Evolutionary conservation across 2,797 vertebrate genomes (phyloP).

Genomic region (Calcarius lapponicus): DNA sequence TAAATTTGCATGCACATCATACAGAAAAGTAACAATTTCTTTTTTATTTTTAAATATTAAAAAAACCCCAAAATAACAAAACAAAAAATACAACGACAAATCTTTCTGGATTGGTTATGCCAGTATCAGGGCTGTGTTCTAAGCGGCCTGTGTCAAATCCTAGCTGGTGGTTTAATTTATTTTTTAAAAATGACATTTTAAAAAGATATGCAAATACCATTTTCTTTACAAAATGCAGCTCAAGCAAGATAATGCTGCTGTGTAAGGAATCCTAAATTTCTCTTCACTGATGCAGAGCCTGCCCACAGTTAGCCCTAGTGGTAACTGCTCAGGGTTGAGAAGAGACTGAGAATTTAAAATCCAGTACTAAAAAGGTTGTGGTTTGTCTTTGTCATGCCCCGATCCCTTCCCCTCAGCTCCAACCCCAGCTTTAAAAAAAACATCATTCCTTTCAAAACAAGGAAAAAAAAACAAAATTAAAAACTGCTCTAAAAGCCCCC

Average conservation of each 20-base stretch:
- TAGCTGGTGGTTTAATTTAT: background rate
- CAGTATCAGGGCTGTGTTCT: constrained; percentile 26
- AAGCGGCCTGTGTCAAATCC: constrained; percentile 1
- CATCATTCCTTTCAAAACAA: constrained; percentile 26
- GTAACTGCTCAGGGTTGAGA: background rate
- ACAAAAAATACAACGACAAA: constrained; percentile 69
- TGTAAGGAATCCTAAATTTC: background rate
- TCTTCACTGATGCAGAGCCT: background rate
- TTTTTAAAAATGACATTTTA: constrained; percentile 43
- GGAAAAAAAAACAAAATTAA: constrained; percentile 4
- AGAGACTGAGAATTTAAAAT: background rate
- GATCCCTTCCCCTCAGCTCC: background rate
- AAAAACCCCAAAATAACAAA: constrained; percentile 75
- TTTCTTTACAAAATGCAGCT: constrained; percentile 35
- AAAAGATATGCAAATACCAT: constrained; percentile 48
- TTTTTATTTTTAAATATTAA: constrained; percentile 85
- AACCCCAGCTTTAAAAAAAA: background rate
- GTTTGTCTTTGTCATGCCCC: background rate
- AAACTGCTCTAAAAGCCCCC: constrained; percentile 8
- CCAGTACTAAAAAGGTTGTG: background rate
- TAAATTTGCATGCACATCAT: constrained; percentile 93
- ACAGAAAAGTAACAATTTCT: constrained; percentile 85
- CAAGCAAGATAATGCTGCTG: background rate
- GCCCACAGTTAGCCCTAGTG: background rate
- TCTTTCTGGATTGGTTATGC: constrained; percentile 49